Percentiles rank a stretch among this genome's conserved stretches.
Evolutionary conservation across 2,797 vertebrate genomes (phyloP).

Genomic region (Pelodytes ibericus): DNA sequence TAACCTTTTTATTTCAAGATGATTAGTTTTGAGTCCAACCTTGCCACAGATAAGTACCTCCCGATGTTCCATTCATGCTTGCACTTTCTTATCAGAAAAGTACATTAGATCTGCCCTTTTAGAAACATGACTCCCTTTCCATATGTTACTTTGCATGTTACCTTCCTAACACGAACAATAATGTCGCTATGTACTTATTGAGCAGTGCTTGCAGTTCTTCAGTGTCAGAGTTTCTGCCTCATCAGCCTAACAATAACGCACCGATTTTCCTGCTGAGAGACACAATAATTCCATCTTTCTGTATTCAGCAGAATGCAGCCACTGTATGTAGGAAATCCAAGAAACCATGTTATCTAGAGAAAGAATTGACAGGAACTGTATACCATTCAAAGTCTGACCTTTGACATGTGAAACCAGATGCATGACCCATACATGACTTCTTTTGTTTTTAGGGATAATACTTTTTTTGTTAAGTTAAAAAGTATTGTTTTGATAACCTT

Average conservation of each 20-base stretch:
- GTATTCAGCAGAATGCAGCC: slow-evolving; percentile 22
- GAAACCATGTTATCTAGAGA: slow-evolving; percentile 42
- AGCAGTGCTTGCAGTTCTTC: slow-evolving; percentile 7
- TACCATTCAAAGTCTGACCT: slow-evolving; percentile 57
- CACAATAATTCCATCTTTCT: slow-evolving; percentile 44
- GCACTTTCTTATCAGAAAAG: no score
- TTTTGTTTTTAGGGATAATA: slow-evolving; percentile 55
- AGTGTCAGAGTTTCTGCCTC: slow-evolving; percentile 47
- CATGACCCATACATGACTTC: slow-evolving; percentile 53
- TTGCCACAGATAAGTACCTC: no score
- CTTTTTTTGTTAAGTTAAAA: neutral
- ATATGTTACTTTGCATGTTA: neutral
- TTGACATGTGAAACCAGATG: slow-evolving; percentile 57
- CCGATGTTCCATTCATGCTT: no score
- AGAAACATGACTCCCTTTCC: no score
- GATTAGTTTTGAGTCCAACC: no score
- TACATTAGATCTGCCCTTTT: no score
- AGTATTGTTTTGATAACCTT: no score
- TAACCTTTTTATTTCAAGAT: no score
- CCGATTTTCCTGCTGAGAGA: slow-evolving; percentile 44
- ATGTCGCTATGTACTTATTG: neutral
- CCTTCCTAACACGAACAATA: slow-evolving; percentile 2
- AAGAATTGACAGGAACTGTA: slow-evolving; percentile 55
- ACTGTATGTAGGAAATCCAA: slow-evolving; percentile 37
- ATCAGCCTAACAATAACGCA: slow-evolving; percentile 43